phyloP scores from a whole-genome alignment of 1,140 invertebrate species.

The Drosophila grimshawi region DNA sequence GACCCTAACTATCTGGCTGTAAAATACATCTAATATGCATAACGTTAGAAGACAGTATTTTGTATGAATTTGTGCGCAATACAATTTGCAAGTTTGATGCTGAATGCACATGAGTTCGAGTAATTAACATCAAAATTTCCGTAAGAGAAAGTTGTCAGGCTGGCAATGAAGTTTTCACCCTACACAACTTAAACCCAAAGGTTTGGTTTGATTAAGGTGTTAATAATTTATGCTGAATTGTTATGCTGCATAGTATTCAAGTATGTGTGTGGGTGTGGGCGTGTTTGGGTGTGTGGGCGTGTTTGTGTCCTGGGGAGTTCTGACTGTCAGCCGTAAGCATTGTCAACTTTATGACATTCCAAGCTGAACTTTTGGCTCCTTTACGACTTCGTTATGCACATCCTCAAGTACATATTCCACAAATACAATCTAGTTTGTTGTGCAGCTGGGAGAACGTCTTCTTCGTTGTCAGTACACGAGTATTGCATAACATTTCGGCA shows the following conservation, averaged over 20 bases:
- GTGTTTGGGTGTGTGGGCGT: background rate
- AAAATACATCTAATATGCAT: slow-evolving; percentile 22
- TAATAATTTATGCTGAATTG: slow-evolving; percentile 73
- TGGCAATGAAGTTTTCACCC: slow-evolving; percentile 65
- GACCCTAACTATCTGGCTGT: slow-evolving; percentile 4
- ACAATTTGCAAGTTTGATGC: slow-evolving; percentile 21
- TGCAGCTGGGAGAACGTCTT: slow-evolving; percentile 50
- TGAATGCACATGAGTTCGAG: slow-evolving; percentile 53
- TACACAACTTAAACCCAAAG: slow-evolving; percentile 9
- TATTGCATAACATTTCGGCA: slow-evolving; percentile 29
- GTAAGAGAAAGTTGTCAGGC: slow-evolving; percentile 64
- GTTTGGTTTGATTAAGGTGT: slow-evolving; percentile 69
- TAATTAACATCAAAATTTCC: slow-evolving; percentile 73
- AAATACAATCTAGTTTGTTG: slow-evolving; percentile 43
- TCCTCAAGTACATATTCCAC: slow-evolving; percentile 59
- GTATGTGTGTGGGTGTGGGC: background rate
- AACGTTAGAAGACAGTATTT: slow-evolving; percentile 6
- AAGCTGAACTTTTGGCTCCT: slow-evolving; percentile 38
- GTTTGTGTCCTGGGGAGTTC: background rate
- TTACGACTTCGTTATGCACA: slow-evolving; percentile 46
- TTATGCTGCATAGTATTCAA: slow-evolving; percentile 21
- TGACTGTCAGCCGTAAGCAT: slow-evolving; percentile 49
- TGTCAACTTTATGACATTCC: slow-evolving; percentile 78
- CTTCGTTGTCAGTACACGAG: slow-evolving; percentile 23
- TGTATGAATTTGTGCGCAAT: slow-evolving; percentile 4